Conservation (phyloP, 2,113 vertebrate species). For the Lutjanus erythropterus region DNA sequence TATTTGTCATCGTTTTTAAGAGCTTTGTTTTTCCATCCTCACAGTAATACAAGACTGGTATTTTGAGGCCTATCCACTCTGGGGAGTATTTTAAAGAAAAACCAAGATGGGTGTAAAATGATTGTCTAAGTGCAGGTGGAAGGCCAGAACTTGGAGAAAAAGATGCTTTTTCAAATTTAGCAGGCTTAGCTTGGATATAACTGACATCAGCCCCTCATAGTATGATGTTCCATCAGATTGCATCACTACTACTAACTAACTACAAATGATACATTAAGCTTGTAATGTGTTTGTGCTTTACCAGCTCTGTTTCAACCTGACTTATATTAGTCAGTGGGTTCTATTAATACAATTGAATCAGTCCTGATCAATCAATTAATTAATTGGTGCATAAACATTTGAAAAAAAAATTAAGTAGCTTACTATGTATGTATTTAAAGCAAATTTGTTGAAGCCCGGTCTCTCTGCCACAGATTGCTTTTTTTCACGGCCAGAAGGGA, state of each 20-base stretch:
- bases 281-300: background rate
- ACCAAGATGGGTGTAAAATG: conserved; percentile 28
- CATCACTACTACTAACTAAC: conserved; percentile 37
- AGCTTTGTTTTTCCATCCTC: conserved; percentile 13
- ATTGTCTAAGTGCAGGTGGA: conserved; percentile 43
- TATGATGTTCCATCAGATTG: conserved; percentile 75
- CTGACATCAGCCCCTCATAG: conserved; percentile 50
- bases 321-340: conserved; percentile 3
- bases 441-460: conserved; percentile 22
- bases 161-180: background rate
- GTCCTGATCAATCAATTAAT: background rate
- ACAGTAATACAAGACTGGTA: background rate
- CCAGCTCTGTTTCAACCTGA: background rate
- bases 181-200: conserved; percentile 11
- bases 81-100: conserved; percentile 4
- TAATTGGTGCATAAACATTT: background rate
- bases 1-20: conserved; percentile 8
- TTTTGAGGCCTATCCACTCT: conserved; percentile 7
- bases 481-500: conserved; percentile 69
- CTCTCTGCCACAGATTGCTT: conserved; percentile 56
- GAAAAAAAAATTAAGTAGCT: background rate
- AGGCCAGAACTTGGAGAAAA: conserved; percentile 6
- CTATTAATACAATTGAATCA: background rate
- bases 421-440: conserved; percentile 27
- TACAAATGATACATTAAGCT: background rate